These are phyloP conservation scores for Noctuana brunneofusca DNA, from an alignment of 2,888 invertebrate genomes.

Conservation along the genomic window DNA sequence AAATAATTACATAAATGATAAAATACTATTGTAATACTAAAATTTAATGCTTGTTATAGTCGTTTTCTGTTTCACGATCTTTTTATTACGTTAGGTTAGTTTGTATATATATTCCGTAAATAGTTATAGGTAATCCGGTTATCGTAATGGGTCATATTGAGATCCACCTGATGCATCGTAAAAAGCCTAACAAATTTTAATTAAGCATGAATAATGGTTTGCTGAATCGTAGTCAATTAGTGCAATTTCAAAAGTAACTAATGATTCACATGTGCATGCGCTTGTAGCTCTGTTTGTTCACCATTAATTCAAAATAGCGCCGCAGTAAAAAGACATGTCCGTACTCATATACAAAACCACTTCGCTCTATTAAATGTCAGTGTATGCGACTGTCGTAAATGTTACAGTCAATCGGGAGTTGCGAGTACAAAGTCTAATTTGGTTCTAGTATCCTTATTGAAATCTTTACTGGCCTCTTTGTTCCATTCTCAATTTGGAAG, in stretches of 20 bases:
- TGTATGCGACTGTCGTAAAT: constrained; percentile 7
- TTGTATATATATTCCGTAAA: no score
- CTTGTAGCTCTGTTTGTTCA: constrained; percentile 21
- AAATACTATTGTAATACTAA: neutral
- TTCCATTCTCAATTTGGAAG: constrained; percentile 75
- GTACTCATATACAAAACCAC: neutral
- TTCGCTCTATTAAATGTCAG: constrained; percentile 20
- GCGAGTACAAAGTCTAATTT: constrained; percentile 12
- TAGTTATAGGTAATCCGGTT: neutral
- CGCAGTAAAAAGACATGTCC: constrained; percentile 10
- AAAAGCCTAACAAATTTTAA: constrained; percentile 46
- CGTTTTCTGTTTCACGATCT: neutral
- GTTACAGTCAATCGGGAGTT: constrained; percentile 6
- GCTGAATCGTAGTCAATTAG: constrained; percentile 64
- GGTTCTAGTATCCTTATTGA: constrained; percentile 55
- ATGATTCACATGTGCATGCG: constrained; percentile 62
- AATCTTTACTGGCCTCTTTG: constrained; percentile 72
- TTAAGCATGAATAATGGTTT: constrained; percentile 56
- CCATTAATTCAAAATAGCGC: constrained; percentile 24
- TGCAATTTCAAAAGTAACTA: constrained; percentile 62
- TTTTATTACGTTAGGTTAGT: no score
- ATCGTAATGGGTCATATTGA: constrained; percentile 1
- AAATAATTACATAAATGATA: no score
- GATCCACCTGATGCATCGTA: constrained; percentile 9
- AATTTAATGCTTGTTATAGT: neutral